These are phyloP conservation scores for Ramazzottius varieornatus DNA, from an alignment of 2,888 invertebrate species.

Conservation along the genomic window DNA sequence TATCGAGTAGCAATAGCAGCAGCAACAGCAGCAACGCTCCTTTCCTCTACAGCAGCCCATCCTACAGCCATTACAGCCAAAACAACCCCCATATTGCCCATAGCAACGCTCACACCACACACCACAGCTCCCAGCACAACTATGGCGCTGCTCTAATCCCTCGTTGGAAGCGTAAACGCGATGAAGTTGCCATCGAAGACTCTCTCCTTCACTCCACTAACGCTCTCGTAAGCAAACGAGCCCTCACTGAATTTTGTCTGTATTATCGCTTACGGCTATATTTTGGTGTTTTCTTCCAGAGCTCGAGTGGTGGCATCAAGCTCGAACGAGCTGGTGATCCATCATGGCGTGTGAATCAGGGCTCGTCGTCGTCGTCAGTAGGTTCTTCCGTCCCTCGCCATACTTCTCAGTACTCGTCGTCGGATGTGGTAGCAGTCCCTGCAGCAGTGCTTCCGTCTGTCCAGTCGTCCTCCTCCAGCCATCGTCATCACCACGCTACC, in stretches of 20 bases:
- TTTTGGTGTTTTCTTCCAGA: background rate
- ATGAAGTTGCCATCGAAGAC: background rate
- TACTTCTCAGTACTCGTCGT: background rate
- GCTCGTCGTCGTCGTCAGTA: background rate
- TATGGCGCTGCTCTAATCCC: background rate
- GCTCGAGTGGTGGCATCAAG: background rate
- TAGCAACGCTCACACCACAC: background rate
- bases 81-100: background rate
- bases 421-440: too few species aligned
- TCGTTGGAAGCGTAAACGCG: slow-evolving; percentile 1
- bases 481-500: background rate
- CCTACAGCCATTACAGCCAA: background rate
- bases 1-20: background rate
- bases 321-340: too few species aligned
- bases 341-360: background rate
- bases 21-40: background rate
- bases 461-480: background rate
- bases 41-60: background rate
- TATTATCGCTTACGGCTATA: too few species aligned
- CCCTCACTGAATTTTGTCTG: too few species aligned
- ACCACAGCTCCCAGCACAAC: too few species aligned
- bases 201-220: background rate
- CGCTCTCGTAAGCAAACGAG: background rate
- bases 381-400: background rate
- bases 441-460: too few species aligned